Conservation (phyloP, 2,888 invertebrate species). For the Andrena marginata region DNA sequence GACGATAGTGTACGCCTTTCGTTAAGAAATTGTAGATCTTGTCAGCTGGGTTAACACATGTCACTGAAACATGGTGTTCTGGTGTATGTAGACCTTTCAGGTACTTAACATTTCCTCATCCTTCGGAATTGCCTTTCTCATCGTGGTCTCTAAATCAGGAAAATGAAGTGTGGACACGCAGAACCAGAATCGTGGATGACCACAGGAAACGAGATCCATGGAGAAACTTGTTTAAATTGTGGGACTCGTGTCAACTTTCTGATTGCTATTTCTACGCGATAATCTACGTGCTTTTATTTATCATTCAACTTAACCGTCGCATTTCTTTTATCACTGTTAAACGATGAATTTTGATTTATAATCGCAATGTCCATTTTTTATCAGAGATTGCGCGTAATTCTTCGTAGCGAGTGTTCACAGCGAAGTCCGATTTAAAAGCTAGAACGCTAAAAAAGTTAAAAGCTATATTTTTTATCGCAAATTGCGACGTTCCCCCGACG, state of each 20-base stretch:
- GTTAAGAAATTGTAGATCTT: slow-evolving; percentile 13
- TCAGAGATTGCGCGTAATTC: background rate
- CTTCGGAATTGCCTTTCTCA: background rate
- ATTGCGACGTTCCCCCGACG: background rate
- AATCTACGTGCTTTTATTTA: background rate
- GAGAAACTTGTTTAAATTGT: slow-evolving; percentile 26
- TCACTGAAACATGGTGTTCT: background rate
- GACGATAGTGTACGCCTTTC: background rate
- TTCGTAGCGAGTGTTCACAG: background rate
- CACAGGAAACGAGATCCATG: slow-evolving; percentile 50
- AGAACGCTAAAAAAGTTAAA: background rate
- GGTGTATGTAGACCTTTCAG: background rate
- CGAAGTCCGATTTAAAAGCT: background rate
- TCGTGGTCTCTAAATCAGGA: background rate
- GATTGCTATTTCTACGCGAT: slow-evolving; percentile 10
- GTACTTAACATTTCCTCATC: background rate
- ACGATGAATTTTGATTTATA: too few relatives aligned
- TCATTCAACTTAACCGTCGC: background rate
- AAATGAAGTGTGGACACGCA: slow-evolving; percentile 1
- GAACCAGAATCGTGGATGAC: slow-evolving; percentile 20
- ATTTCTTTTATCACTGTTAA: too few relatives aligned
- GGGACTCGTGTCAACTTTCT: slow-evolving; percentile 21
- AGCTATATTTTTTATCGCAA: background rate
- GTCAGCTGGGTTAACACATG: slow-evolving; percentile 46
- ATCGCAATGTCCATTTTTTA: too few relatives aligned